These are phyloP conservation scores for Mesitornis unicolor DNA, from an alignment of 2,113 vertebrate genomes.

Conservation along the genomic window DNA sequence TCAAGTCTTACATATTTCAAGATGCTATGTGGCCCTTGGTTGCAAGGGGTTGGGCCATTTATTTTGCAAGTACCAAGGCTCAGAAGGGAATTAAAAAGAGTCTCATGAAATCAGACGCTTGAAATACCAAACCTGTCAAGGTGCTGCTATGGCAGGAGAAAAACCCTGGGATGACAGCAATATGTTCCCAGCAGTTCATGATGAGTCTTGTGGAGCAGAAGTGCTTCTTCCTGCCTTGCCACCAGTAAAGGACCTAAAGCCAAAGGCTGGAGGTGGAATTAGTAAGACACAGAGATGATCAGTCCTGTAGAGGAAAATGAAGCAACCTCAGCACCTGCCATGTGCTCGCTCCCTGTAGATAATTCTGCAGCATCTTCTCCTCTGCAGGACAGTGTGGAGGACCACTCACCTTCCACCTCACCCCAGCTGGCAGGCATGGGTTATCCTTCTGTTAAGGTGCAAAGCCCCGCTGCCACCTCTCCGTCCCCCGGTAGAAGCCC, in stretches of 20 bases:
- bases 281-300: neutral
- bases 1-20: neutral
- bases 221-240: neutral
- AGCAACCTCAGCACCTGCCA: neutral
- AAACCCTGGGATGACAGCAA: neutral
- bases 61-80: neutral
- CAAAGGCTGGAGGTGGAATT: neutral
- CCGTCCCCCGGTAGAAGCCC: neutral
- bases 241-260: neutral
- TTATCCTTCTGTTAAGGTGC: neutral
- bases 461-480: neutral
- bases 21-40: neutral
- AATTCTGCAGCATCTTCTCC: neutral
- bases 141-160: neutral
- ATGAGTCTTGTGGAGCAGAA: neutral
- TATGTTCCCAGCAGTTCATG: neutral
- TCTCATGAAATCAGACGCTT: neutral
- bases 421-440: neutral
- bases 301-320: neutral
- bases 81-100: neutral
- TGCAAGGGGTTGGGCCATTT: neutral
- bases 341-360: neutral
- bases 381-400: neutral
- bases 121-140: neutral
- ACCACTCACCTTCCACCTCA: neutral